Percentiles rank a stretch among this genome's conserved stretches.
These are phyloP conservation scores for Synanthedon myopaeformis DNA, from an alignment of 2,888 invertebrate genomes.

Conservation along the genomic window DNA sequence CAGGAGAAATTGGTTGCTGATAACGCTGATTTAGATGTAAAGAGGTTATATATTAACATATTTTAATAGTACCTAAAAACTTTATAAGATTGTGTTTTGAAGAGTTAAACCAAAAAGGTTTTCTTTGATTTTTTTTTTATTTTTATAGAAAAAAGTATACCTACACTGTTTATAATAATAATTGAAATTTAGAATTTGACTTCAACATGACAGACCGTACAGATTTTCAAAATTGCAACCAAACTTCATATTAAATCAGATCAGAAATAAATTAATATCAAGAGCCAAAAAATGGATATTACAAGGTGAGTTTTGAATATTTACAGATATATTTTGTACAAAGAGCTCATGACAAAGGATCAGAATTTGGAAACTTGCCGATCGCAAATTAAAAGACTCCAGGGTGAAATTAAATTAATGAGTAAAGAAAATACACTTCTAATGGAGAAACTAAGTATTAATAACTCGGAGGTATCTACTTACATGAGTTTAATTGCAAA, in stretches of 20 bases:
- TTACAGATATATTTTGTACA: conserved; percentile 73
- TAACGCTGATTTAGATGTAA: conserved; percentile 76
- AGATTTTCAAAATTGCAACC: neutral
- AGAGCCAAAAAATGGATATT: conserved; percentile 19
- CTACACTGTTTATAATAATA: too few relatives aligned
- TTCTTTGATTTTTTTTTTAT: too few relatives aligned
- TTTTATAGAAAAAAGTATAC: too few relatives aligned
- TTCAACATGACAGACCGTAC: neutral
- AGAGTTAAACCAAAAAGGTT: too few relatives aligned
- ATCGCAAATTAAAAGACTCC: conserved; percentile 71
- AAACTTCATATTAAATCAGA: neutral
- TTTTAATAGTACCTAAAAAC: neutral
- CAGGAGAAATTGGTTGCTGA: conserved; percentile 76
- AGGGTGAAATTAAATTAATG: conserved; percentile 74
- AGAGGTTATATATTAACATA: conserved; percentile 56
- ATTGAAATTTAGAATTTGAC: neutral
- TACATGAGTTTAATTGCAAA: neutral
- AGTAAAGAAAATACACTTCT: conserved; percentile 72
- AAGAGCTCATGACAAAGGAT: conserved; percentile 74
- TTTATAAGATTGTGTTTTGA: too few relatives aligned
- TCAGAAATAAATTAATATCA: neutral
- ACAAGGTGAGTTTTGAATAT: conserved; percentile 25
- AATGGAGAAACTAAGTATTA: conserved; percentile 60
- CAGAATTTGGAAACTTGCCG: conserved; percentile 73
- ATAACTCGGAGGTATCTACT: conserved; percentile 35